Base-by-base conservation (phyloP, 1,140 invertebrate genomes). In the Parapsyche elsis region DNA sequence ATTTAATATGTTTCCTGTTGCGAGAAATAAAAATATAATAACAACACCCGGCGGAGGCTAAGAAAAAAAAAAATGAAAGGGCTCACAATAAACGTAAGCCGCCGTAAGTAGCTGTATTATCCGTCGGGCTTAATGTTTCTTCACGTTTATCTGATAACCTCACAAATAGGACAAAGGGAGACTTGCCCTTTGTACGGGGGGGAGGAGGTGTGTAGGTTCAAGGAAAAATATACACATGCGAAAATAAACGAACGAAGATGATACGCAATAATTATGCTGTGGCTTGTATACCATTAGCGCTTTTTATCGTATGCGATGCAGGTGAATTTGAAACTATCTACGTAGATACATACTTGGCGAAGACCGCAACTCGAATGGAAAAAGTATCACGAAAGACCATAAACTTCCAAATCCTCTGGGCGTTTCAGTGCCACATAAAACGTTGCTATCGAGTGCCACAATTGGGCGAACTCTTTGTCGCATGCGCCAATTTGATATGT, bases 41-140 rank as follows among this genome's bases (percentile, higher is more conserved):
- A 38, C 30, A 38, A 38, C 30, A 38, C 30, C 30, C 30, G 30
- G 30, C 2, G 7, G 49, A 26, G 23, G 24, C 24, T 26, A 5
- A 24, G 64, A 10, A 23, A 23, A 26, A 24, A 19, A 67, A 24
- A 67, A 67, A 67, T 23, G 23, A 5, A 67, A 26, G 10, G 49
- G 44, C 73, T 75, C 46, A 75, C 73, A 75, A 75, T 75, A 75
- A 75, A 75, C 73, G 73, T 75, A 75, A 75, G 73, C 73, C 24
- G 44, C 46, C 45, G 45, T 75, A 75, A 75, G 73, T 75, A 46
- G 45, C 73, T 12, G 73, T 75, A 75, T 75, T 75, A 75, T 75
- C 73, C 73, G 9, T 49, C 19, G 24, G 57, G 73, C 73, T 75
- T 53, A 75, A 75, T 75, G 73, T 57, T 75, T 75, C 73, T 75